phyloP scores from a whole-genome alignment of 2,797 vertebrate species.

The Mus caroli region DNA sequence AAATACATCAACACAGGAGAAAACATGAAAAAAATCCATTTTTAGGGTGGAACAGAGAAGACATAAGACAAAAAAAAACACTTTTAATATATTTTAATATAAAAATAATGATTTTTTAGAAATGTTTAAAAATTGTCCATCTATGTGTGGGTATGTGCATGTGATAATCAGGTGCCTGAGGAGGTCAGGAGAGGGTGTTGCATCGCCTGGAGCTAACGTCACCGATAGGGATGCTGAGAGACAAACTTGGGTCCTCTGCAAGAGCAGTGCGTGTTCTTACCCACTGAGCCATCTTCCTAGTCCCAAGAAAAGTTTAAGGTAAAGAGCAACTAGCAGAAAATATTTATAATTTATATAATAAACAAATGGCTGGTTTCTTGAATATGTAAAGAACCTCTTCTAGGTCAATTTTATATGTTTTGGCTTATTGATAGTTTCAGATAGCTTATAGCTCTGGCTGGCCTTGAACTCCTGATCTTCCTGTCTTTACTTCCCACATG shows the following conservation, averaged over 20 bases:
- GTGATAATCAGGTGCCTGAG: not conserved
- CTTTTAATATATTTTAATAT: not conserved
- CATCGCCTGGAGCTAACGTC: not conserved
- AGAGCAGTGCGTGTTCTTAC: not conserved
- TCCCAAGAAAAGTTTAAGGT: not conserved
- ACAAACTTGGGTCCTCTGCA: not conserved
- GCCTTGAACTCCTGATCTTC: not conserved
- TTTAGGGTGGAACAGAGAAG: conserved; percentile 31
- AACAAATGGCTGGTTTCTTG: conserved; percentile 23
- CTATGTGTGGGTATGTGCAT: not conserved
- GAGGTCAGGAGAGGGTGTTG: not conserved
- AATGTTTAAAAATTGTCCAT: not conserved
- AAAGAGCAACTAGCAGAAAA: not conserved
- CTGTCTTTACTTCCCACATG: not conserved
- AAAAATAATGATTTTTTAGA: conserved; percentile 2
- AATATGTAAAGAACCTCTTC: not conserved
- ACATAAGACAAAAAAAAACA: conserved; percentile 9
- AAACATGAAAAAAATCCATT: not conserved
- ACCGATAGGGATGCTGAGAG: not conserved
- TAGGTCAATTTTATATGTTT: not conserved
- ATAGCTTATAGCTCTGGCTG: not conserved
- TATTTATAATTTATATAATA: conserved; percentile 11
- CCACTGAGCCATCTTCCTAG: not conserved
- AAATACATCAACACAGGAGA: conserved; percentile 34
- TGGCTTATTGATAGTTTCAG: not conserved